These are phyloP conservation scores for Agrotis segetum DNA, from an alignment of 2,888 invertebrate species.

Conservation along the genomic window DNA sequence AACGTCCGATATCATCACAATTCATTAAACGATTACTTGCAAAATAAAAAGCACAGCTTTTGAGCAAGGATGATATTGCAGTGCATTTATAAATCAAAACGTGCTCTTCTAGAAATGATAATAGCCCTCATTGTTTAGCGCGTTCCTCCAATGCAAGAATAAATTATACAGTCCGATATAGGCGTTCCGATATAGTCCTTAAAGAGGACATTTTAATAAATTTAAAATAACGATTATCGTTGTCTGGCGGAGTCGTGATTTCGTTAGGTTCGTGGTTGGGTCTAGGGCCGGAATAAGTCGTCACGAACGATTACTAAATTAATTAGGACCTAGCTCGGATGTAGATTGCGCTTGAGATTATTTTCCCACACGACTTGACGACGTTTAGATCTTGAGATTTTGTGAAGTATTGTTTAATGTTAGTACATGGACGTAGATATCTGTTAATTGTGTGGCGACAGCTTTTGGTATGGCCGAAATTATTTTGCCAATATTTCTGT, in stretches of 20 bases:
- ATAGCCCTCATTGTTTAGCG: conserved; percentile 86
- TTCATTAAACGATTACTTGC: conserved; percentile 19
- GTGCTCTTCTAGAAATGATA: conserved; percentile 82
- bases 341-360: conserved; percentile 89
- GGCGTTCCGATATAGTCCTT: conserved; percentile 89
- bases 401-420: conserved; percentile 81
- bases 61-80: conserved; percentile 60
- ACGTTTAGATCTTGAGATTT: conserved; percentile 85
- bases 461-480: conserved; percentile 40
- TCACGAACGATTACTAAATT: conserved; percentile 91
- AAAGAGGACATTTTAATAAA: conserved; percentile 91
- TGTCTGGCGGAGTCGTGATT: conserved; percentile 90
- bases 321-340: conserved; percentile 90
- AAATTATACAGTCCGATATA: conserved; percentile 90
- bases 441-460: conserved; percentile 50
- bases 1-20: conserved; percentile 8
- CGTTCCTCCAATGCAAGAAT: conserved; percentile 85
- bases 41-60: conserved; percentile 38
- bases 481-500: conserved; percentile 5
- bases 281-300: conserved; percentile 89
- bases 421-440: conserved; percentile 64
- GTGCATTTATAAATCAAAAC: conserved; percentile 76
- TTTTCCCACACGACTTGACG: conserved; percentile 89
- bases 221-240: conserved; percentile 91
- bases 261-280: conserved; percentile 89